Base-by-base conservation (phyloP, 2,888 invertebrate species). In the Chrysomela aeneicollis region DNA sequence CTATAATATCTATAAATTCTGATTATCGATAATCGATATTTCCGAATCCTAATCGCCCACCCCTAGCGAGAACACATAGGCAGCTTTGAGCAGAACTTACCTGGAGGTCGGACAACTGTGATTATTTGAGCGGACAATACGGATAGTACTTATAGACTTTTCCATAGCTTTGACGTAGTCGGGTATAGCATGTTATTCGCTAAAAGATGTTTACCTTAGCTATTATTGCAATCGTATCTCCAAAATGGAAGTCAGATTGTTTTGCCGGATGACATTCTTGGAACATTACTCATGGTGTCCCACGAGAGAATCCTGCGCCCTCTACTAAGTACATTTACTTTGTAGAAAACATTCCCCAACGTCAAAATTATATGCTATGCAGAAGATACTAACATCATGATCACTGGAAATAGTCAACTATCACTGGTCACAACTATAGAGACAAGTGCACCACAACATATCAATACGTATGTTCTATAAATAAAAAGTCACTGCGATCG, bases 381-480 rank as follows among this genome's bases (percentile, higher is more conserved):
- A 35, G 35, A 35, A 2, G 35, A 35, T 10, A 42, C 42, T 42
- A 42, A 15, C 42, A 42, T 42, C 42, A 42, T 42, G 42, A 15
- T n/a, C 42, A 42, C 42, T 42, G 42, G 42, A 42, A 42, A 42
- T 42, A 42, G 42, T 42, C 42, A 42, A 42, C 42, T n/a, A 42
- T 15, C 42, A 42, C 42, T 42, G 42, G 42, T 42, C 42, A 42
- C 42, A 15, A 42, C 42, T 42, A 42, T 15, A 42, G 42, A 42
- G 32, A n/a, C n/a, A n/a, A 10, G 32, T 9, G 32, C 10, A 10
- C 32, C 5, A 9, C 10, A 35, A 35, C 15, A 42, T 15, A 15
- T 42, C 15, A 42, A n/a, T n/a, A n/a, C n/a, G n/a, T n/a, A 15
- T 42, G 15, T 8, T 42, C 42, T 42, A 15, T 10, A 42, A n/a